phyloP scores from a whole-genome alignment of 2,888 invertebrate species.

The Lathronympha strigana region DNA sequence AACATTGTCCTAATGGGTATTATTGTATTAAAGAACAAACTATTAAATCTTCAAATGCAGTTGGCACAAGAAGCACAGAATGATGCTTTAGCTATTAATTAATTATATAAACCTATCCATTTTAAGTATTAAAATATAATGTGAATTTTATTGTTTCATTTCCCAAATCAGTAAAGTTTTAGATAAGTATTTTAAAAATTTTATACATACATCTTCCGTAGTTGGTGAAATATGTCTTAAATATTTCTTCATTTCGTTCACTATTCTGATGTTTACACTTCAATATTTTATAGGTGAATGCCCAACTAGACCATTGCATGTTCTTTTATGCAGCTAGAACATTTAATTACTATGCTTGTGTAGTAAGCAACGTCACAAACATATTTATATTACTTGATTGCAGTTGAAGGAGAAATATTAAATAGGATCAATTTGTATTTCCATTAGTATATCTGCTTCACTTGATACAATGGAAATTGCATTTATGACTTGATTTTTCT shows the following conservation, averaged over 20 bases:
- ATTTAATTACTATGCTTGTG: conserved; percentile 16
- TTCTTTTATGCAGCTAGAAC: conserved; percentile 27
- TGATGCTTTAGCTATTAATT: conserved; percentile 90
- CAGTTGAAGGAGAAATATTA: conserved; percentile 11
- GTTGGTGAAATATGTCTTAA: neutral
- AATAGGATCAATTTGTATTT: conserved; percentile 13
- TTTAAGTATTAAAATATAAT: conserved; percentile 25
- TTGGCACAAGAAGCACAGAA: conserved; percentile 93
- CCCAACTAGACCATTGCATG: conserved; percentile 1
- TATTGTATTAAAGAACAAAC: conserved; percentile 95
- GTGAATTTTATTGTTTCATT: conserved; percentile 10
- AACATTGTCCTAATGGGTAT: conserved; percentile 98
- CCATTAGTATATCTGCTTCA: conserved; percentile 4
- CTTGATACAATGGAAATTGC: conserved; percentile 23
- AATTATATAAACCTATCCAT: conserved; percentile 50
- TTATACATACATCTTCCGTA: conserved; percentile 25
- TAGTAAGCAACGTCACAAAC: conserved; percentile 14
- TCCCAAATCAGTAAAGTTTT: neutral
- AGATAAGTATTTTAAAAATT: neutral
- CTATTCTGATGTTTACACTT: conserved; percentile 20
- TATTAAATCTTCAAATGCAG: conserved; percentile 97
- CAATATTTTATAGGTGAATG: conserved; percentile 11
- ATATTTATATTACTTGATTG: conserved; percentile 29
- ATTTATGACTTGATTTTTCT: neutral
- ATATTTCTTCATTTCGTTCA: conserved; percentile 32